These are phyloP conservation scores for Pluvialis apricaria DNA, from an alignment of 2,113 vertebrate species.

Conservation along the genomic window DNA sequence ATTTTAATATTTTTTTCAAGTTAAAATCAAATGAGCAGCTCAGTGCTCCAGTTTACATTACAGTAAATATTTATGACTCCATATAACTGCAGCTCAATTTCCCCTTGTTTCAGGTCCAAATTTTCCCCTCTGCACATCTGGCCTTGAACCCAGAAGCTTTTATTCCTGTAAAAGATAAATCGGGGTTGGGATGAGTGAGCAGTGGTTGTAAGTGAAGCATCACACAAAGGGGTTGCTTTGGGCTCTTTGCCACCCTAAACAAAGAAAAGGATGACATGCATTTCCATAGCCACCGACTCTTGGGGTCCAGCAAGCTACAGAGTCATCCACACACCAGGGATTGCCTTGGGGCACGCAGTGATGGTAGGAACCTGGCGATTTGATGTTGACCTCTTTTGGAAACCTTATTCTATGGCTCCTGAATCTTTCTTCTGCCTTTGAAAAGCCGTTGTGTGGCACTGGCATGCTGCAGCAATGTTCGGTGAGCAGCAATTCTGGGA, in stretches of 20 bases:
- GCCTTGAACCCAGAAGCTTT: slow-evolving; percentile 37
- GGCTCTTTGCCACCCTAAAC: slow-evolving; percentile 11
- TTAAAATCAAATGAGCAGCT: slow-evolving; percentile 8
- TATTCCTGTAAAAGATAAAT: slow-evolving; percentile 37
- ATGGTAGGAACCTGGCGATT: not conserved
- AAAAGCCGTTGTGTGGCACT: accelerated
- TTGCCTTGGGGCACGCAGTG: not conserved
- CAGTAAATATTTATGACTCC: slow-evolving; percentile 61
- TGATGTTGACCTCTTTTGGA: not conserved
- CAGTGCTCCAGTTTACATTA: slow-evolving; percentile 14
- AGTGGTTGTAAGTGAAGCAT: not conserved
- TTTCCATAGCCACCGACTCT: not conserved
- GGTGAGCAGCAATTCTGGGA: not conserved
- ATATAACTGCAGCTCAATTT: slow-evolving; percentile 51
- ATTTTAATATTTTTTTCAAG: not conserved
- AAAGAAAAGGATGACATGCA: not conserved
- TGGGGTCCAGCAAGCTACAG: not conserved
- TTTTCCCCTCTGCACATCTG: slow-evolving; percentile 43
- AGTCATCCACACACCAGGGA: not conserved
- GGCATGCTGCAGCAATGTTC: not conserved
- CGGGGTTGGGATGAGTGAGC: not conserved
- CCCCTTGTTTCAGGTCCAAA: slow-evolving; percentile 45
- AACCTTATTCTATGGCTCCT: not conserved
- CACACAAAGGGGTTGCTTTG: not conserved
- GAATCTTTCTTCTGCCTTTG: not conserved